Conservation (phyloP, 2,888 invertebrate species). For the Drosophila heteroneura region DNA sequence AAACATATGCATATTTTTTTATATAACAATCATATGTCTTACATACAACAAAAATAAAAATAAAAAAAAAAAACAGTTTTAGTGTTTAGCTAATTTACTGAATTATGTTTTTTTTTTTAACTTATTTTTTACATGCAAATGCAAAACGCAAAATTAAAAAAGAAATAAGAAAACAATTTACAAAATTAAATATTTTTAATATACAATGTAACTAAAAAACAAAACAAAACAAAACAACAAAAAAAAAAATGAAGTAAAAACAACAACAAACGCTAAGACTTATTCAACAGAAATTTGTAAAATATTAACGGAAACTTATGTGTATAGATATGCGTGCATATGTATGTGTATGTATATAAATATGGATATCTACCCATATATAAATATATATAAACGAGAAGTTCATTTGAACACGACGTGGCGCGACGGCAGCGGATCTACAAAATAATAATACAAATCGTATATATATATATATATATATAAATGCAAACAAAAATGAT, state of each 20-base stretch:
- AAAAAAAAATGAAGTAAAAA: constrained; percentile 51
- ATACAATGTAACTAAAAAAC: constrained; percentile 64
- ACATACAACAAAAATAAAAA: constrained; percentile 16
- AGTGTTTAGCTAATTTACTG: constrained; percentile 72
- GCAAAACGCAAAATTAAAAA: constrained; percentile 31
- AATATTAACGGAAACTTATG: constrained; percentile 68
- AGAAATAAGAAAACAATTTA: constrained; percentile 46
- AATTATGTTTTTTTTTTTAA: constrained; percentile 64
- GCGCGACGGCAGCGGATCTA: constrained; percentile 33
- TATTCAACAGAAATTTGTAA: constrained; percentile 75
- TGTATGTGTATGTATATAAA: constrained; percentile 32
- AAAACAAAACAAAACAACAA: constrained; percentile 37
- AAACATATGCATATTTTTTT: constrained; percentile 69
- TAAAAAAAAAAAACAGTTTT: constrained; percentile 45
- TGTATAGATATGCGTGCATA: constrained; percentile 25
- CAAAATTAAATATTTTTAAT: constrained; percentile 72
- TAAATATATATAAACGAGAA: constrained; percentile 27
- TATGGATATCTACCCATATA: constrained; percentile 32
- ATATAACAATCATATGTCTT: constrained; percentile 64
- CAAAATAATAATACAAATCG: constrained; percentile 9
- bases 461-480: constrained; percentile 1
- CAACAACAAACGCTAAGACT: constrained; percentile 78
- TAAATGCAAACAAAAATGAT: constrained; percentile 8
- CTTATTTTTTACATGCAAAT: constrained; percentile 65
- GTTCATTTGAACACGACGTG: constrained; percentile 28